Conservation (phyloP, 2,888 invertebrate species). For the Myopa tessellatipennis region DNA sequence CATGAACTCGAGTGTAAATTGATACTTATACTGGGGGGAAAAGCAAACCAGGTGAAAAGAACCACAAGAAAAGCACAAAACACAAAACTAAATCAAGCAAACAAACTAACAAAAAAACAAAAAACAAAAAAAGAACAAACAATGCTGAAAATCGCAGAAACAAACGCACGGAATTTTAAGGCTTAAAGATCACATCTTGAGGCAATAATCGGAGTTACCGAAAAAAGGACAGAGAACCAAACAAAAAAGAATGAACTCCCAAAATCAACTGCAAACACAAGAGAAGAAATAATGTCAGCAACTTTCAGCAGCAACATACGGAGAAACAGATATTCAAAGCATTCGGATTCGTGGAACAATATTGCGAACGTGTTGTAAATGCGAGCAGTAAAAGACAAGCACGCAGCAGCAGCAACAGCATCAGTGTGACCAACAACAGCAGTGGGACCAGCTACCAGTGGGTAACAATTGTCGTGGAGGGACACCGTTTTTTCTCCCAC, state of each 20-base stretch:
- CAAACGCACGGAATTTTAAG: slow-evolving; percentile 31
- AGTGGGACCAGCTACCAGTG: background rate
- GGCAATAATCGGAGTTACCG: slow-evolving; percentile 16
- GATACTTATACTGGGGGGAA: slow-evolving; percentile 32
- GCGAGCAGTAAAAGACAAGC: slow-evolving; percentile 14
- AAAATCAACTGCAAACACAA: background rate
- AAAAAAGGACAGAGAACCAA: background rate
- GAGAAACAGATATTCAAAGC: slow-evolving; percentile 16
- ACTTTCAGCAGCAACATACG: background rate
- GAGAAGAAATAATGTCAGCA: background rate
- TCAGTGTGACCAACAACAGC: background rate
- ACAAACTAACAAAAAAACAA: background rate
- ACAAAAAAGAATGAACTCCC: background rate
- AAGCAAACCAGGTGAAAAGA: background rate
- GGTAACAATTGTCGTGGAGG: background rate
- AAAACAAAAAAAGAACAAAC: background rate
- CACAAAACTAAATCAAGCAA: slow-evolving; percentile 3
- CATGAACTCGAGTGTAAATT: slow-evolving; percentile 43
- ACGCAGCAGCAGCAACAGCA: background rate
- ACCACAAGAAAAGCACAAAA: background rate
- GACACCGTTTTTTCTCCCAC: background rate
- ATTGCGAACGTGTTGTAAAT: slow-evolving; percentile 31
- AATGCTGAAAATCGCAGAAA: background rate
- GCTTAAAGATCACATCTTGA: slow-evolving; percentile 34
- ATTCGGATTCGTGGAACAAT: slow-evolving; percentile 29